Conservation (phyloP, 2,888 invertebrate genomes). For the Plutella xylostella region DNA sequence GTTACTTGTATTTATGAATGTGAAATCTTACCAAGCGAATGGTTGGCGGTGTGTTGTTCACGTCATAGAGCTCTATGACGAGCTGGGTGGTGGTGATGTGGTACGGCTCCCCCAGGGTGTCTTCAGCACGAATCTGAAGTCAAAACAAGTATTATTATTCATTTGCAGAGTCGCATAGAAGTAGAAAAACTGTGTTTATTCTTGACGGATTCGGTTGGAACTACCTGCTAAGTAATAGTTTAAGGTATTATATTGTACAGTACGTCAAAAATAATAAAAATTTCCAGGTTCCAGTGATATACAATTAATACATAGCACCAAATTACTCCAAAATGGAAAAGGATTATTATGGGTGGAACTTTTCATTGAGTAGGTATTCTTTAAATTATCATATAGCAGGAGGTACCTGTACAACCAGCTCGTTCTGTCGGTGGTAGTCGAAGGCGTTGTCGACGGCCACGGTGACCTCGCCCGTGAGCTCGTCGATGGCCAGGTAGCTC, state of each 20-base stretch:
- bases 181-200: background rate
- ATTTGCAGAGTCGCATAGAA: background rate
- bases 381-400: background rate
- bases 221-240: too few species aligned
- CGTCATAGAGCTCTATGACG: constrained; percentile 72
- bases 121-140: constrained; percentile 48
- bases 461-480: constrained; percentile 65
- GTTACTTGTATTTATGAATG: too few species aligned
- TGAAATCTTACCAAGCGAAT: constrained; percentile 72
- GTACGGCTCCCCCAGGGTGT: constrained; percentile 48
- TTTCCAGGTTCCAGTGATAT: too few species aligned
- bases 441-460: constrained; percentile 67
- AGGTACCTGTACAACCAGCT: constrained; percentile 62
- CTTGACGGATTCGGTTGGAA: too few species aligned
- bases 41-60: constrained; percentile 79
- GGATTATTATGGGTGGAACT: too few species aligned
- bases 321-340: too few species aligned
- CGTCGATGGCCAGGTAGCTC: constrained; percentile 57
- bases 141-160: background rate
- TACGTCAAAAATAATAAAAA: too few species aligned
- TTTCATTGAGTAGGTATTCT: too few species aligned
- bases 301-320: too few species aligned
- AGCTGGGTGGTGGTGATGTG: constrained; percentile 66
- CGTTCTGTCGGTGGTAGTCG: constrained; percentile 72
- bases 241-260: too few species aligned